Conservation (phyloP, 2,113 vertebrate species). For the Lichenostomus cassidix region DNA sequence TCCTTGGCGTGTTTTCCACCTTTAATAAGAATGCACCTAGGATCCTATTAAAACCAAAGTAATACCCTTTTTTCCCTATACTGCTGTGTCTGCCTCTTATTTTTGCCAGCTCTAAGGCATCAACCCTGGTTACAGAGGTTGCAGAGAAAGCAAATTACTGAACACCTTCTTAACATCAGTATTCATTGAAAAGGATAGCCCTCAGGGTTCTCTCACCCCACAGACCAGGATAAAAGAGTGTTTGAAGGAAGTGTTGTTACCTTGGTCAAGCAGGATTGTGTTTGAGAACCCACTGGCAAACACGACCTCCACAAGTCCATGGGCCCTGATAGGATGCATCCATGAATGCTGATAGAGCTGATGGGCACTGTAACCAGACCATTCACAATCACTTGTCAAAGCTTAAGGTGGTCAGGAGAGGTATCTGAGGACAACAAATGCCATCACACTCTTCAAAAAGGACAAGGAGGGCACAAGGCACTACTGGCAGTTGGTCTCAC, state of each 20-base stretch:
- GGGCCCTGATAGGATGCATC: not conserved
- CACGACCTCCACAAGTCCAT: not conserved
- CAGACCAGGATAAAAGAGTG: not conserved
- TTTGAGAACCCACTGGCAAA: not conserved
- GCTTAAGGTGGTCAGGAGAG: not conserved
- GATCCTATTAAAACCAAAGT: too few relatives aligned
- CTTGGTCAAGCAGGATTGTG: not conserved
- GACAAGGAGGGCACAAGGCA: too few relatives aligned
- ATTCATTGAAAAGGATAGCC: not conserved
- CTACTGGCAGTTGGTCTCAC: not conserved
- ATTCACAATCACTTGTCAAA: not conserved
- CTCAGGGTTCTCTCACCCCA: not conserved
- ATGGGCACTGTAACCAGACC: not conserved
- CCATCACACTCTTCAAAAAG: not conserved
- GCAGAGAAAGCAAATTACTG: not conserved
- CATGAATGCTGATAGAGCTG: not conserved
- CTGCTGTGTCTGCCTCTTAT: too few relatives aligned
- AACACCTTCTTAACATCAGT: not conserved
- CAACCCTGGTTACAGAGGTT: not conserved
- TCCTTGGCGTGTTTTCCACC: too few relatives aligned
- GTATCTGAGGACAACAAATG: not conserved
- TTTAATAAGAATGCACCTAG: too few relatives aligned
- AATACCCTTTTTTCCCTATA: too few relatives aligned
- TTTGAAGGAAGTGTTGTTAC: not conserved
- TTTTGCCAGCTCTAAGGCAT: too few relatives aligned